Evolutionary conservation across 2,888 invertebrate genomes (phyloP), one percentile per base, ranked within the genome.

Genomic region (Tenthredo amoena): DNA sequence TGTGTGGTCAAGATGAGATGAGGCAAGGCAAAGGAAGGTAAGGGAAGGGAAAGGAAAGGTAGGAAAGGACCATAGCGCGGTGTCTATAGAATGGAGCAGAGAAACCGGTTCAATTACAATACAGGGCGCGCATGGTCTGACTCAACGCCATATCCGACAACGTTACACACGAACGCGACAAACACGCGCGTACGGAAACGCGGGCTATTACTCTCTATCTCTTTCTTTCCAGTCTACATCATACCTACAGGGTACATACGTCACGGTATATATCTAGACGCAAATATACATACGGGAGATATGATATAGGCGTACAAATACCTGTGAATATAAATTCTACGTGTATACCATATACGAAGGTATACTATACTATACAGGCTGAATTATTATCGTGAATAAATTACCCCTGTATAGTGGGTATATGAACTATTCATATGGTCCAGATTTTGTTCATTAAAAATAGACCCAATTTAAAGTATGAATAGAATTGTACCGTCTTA

Each of bases 41-140:
- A 34, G n/a, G 43, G 2, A 43, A 71, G 9, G 68, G 9, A 34
- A 68, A 34, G 43, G n/a, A 12, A 34, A 18, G 79, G 31, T 55
- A 79, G 47, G 79, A 79, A 79, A 79, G 79, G 50, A 40, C 81
- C 62, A 58, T 62, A 58, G 62, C 40, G 15, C 68, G 81, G 58
- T 58, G 81, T 34, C 58, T 81, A 34, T 81, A 81, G 81, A 81
- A 62, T 81, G 81, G 84, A 86, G 85, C 86, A 86, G 87, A 86
- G 87, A 87, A 88, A 89, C 89, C 89, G 89, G 90, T 89, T 89
- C 88, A 89, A 89, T 90, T 88, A 88, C 88, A 89, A 89, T 90
- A 88, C 86, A 86, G 86, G 86, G 87, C 87, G 87, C 85, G 86
- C 86, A 87, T 86, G 87, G 87, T 85, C 88, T 88, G 88, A 88